These are phyloP conservation scores for Lerista edwardsae DNA, from an alignment of 2,797 vertebrate species.

Conservation along the genomic window DNA sequence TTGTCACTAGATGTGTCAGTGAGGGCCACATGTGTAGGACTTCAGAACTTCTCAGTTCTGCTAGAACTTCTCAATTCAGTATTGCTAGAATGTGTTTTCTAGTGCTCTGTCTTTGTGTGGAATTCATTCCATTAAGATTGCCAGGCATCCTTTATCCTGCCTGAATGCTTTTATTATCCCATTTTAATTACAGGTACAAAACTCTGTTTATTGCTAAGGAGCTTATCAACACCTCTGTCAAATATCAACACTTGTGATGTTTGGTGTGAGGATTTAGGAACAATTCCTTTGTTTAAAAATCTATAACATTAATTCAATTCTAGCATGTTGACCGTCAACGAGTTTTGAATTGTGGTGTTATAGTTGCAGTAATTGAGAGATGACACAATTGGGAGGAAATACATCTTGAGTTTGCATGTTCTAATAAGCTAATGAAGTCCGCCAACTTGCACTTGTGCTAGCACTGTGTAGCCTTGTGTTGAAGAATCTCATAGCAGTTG, in stretches of 20 bases:
- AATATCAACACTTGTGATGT: conserved; percentile 6
- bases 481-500: not conserved
- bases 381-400: not conserved
- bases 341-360: not conserved
- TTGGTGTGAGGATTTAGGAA: not conserved
- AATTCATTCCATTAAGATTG: conserved; percentile 15
- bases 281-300: not conserved
- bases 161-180: not conserved
- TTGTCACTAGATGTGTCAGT: not conserved
- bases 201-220: not conserved
- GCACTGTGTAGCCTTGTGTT: not conserved
- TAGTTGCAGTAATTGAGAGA: not conserved
- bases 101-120: not conserved
- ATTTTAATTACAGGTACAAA: conserved; percentile 28
- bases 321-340: not conserved
- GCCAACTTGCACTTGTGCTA: not conserved
- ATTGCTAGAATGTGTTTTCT: not conserved
- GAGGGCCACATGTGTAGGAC: not conserved
- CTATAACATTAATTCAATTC: not conserved
- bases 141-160: not conserved
- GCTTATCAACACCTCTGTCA: conserved; percentile 7
- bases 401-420: not conserved
- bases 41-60: rapidly evolving
- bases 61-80: too few relatives aligned
- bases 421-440: not conserved